Percentiles rank a stretch among this genome's conserved stretches.
phyloP scores from a whole-genome alignment of 2,113 vertebrate genomes.

The Ailuropoda melanoleuca region DNA sequence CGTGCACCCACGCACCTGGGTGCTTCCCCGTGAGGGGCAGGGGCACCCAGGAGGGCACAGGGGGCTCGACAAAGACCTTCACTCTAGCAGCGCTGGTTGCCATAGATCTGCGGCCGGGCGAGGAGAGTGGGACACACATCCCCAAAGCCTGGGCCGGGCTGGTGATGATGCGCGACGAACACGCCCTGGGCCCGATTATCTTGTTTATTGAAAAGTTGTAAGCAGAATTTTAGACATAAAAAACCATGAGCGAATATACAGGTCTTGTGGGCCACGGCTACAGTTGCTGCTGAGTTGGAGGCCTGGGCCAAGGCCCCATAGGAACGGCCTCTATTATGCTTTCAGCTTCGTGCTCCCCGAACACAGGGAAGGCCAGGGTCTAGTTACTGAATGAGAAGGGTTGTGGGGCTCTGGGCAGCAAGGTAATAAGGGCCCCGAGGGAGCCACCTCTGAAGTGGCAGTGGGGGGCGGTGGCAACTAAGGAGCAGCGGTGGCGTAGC shows the following conservation, averaged over 20 bases:
- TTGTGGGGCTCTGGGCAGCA: background rate
- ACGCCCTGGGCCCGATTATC: conserved; percentile 10
- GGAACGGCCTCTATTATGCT: background rate
- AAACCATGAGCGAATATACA: background rate
- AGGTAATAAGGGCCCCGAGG: background rate
- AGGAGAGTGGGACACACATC: background rate
- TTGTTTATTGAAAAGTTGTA: conserved; percentile 69
- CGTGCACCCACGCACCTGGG: background rate
- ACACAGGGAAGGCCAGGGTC: background rate
- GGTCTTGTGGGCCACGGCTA: background rate
- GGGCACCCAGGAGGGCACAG: background rate
- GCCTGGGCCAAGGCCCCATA: background rate
- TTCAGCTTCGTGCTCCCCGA: background rate
- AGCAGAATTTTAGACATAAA: conserved; percentile 34
- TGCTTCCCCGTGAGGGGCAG: background rate
- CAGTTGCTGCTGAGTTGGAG: background rate
- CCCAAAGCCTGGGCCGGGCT: background rate
- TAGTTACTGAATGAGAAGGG: background rate
- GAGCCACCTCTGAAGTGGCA: background rate
- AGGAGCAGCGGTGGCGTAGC: background rate
- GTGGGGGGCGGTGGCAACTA: background rate
- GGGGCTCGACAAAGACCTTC: background rate
- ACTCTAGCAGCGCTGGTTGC: background rate
- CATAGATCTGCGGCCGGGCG: background rate
- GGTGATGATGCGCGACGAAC: background rate